A percentile compares a stretch with the other conserved stretches of the same genome.
Evolutionary conservation across 2,113 vertebrate species (phyloP).

Genomic region (Peucedramus taeniatus): DNA sequence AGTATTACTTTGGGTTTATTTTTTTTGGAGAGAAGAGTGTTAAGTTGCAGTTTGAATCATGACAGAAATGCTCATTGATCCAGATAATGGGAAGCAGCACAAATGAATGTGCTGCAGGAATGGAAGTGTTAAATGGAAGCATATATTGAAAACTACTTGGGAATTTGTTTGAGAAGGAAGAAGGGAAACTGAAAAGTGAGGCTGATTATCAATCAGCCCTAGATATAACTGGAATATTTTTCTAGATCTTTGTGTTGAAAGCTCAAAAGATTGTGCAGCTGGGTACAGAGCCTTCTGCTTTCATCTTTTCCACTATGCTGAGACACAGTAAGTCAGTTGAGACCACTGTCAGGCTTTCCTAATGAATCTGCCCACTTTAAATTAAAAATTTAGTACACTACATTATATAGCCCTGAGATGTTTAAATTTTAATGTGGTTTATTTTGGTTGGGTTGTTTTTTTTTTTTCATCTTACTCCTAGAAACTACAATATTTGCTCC

Average conservation of each 20-base stretch:
- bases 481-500: constrained; percentile 25
- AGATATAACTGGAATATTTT: neutral
- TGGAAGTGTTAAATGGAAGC: neutral
- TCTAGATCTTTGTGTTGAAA: neutral
- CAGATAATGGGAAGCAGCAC: neutral
- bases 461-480: neutral
- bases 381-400: constrained; percentile 45
- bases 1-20: neutral
- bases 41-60: neutral
- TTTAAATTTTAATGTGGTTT: constrained; percentile 51
- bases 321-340: neutral
- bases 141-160: neutral
- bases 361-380: constrained; percentile 2
- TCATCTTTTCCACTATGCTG: neutral
- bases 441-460: neutral
- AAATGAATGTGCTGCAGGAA: neutral
- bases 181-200: neutral
- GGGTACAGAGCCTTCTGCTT: neutral
- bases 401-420: neutral
- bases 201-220: neutral
- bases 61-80: neutral
- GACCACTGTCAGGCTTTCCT: neutral
- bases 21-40: neutral
- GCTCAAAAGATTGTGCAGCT: neutral
- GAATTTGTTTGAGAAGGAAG: neutral